These are phyloP conservation scores for Lepidurus packardi DNA, from an alignment of 1,140 invertebrate genomes.

Conservation along the genomic window DNA sequence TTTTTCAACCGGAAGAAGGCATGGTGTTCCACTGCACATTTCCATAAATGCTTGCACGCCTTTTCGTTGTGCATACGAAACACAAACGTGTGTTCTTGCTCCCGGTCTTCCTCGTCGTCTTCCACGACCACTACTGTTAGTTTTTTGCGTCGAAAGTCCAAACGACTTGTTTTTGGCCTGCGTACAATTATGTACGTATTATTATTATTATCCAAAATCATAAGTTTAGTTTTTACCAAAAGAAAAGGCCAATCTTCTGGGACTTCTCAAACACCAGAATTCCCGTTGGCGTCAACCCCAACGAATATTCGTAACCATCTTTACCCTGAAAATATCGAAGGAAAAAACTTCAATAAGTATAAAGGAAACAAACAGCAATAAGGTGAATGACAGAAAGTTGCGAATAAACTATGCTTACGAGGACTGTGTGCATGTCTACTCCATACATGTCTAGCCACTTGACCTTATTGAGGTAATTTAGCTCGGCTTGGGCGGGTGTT, in stretches of 20 bases:
- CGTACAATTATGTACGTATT: conserved; percentile 32
- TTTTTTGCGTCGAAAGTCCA: conserved; percentile 95
- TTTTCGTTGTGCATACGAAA: conserved; percentile 90
- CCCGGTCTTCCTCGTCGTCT: conserved; percentile 87
- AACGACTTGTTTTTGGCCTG: conserved; percentile 78
- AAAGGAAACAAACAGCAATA: conserved; percentile 43
- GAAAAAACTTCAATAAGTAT: conserved; percentile 35
- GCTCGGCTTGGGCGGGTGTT: conserved; percentile 85
- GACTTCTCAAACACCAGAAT: conserved; percentile 92
- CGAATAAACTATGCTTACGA: conserved; percentile 47
- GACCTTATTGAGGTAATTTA: conserved; percentile 84
- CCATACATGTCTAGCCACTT: conserved; percentile 97
- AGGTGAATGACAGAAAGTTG: neutral
- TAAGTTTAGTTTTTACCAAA: conserved; percentile 61
- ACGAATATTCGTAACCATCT: conserved; percentile 89
- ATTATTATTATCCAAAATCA: conserved; percentile 24
- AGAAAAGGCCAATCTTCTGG: conserved; percentile 96
- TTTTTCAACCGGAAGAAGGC: conserved; percentile 93
- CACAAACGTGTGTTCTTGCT: conserved; percentile 89
- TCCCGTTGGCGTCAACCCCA: conserved; percentile 95
- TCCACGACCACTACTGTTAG: conserved; percentile 90
- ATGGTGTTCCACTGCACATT: conserved; percentile 98
- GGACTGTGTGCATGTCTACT: conserved; percentile 89
- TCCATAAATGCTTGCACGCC: conserved; percentile 98
- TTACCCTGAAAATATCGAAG: conserved; percentile 60